phyloP scores from a whole-genome alignment of 2,888 invertebrate genomes.

The Drosophila sordidula region DNA sequence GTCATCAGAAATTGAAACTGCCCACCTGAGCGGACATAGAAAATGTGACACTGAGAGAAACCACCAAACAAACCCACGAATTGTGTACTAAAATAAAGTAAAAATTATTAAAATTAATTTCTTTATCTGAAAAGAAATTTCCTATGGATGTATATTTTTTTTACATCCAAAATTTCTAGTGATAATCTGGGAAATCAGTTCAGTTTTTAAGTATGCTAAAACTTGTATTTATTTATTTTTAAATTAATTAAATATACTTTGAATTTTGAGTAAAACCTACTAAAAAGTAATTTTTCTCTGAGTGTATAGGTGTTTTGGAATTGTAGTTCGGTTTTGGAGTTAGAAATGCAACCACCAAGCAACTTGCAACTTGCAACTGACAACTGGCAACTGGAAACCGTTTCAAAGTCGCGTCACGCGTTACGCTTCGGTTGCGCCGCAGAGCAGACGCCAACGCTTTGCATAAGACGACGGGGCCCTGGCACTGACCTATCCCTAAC shows the following conservation, averaged over 20 bases:
- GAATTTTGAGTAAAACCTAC: too few relatives aligned
- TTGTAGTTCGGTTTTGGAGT: background rate
- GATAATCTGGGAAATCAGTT: too few relatives aligned
- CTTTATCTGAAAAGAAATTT: too few relatives aligned
- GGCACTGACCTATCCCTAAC: conserved; percentile 68
- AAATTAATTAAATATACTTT: too few relatives aligned
- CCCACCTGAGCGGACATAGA: conserved; percentile 57
- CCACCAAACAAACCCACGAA: too few relatives aligned
- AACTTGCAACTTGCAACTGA: conserved; percentile 4
- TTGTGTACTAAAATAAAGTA: too few relatives aligned
- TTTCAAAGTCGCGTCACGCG: conserved; percentile 65
- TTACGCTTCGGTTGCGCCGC: conserved; percentile 67
- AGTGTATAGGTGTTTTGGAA: conserved; percentile 18
- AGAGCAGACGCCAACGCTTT: conserved; percentile 59
- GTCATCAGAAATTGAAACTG: conserved; percentile 59
- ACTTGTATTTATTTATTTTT: too few relatives aligned
- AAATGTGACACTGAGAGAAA: conserved; percentile 10
- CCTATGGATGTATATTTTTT: too few relatives aligned
- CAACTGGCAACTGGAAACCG: conserved; percentile 46
- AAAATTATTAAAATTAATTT: too few relatives aligned
- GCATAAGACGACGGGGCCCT: conserved; percentile 49
- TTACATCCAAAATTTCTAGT: too few relatives aligned
- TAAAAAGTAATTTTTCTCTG: background rate
- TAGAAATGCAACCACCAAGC: conserved; percentile 38
- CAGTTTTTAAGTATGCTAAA: too few relatives aligned